A percentile compares a stretch with the other conserved stretches of the same genome.
Conservation (phyloP, 2,888 invertebrate genomes). For the Chydorus sphaericus region DNA sequence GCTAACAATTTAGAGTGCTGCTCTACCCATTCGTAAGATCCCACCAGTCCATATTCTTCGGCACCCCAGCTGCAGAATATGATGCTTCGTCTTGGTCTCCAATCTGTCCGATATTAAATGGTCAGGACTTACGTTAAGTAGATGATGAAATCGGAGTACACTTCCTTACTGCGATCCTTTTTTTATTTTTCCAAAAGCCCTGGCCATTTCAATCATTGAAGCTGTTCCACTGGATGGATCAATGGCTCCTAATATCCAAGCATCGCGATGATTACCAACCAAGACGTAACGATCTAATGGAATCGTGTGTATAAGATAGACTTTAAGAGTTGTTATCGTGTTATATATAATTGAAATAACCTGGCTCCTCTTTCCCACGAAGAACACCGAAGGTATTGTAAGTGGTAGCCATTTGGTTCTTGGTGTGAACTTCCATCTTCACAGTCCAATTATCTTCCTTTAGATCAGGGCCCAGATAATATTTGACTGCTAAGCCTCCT, state of each 20-base stretch:
- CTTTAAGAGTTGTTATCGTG: no score
- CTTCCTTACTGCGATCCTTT: background rate
- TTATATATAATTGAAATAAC: no score
- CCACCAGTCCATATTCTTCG: conserved; percentile 19
- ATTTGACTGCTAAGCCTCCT: conserved; percentile 30
- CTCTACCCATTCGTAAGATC: conserved; percentile 29
- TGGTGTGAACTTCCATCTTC: conserved; percentile 20
- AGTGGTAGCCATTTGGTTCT: conserved; percentile 20
- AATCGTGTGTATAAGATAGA: background rate
- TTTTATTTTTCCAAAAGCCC: conserved; percentile 26
- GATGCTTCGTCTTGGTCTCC: conserved; percentile 32
- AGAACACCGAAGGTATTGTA: conserved; percentile 29
- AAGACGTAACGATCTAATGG: conserved; percentile 34
- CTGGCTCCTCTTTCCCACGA: conserved; percentile 25
- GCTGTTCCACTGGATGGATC: conserved; percentile 37
- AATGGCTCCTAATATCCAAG: conserved; percentile 35
- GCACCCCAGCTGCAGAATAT: conserved; percentile 16
- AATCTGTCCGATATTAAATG: conserved; percentile 23
- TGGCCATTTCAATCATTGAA: conserved; percentile 32
- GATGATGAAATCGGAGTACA: background rate
- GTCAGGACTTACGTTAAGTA: background rate
- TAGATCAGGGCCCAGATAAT: conserved; percentile 27
- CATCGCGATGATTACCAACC: conserved; percentile 37
- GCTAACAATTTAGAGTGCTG: conserved; percentile 17
- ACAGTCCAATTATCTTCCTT: conserved; percentile 13